Conservation (phyloP, 2,113 vertebrate genomes). For the Pogonocichla stellata region DNA sequence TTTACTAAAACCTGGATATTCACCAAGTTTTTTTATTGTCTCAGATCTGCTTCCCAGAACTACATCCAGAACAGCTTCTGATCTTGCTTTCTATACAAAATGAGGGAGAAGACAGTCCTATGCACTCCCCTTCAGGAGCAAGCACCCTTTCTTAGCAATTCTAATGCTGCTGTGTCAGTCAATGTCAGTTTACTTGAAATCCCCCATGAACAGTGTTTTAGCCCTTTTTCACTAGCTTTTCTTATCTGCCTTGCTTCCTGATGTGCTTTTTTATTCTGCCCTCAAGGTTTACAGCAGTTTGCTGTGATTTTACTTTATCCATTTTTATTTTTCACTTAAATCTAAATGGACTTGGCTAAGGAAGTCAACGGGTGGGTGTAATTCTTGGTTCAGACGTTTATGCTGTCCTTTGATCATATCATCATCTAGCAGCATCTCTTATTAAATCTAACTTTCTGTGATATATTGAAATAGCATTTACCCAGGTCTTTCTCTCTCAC, state of each 20-base stretch:
- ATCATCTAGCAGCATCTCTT: constrained; percentile 3
- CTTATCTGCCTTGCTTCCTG: constrained; percentile 48
- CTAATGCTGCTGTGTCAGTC: constrained; percentile 44
- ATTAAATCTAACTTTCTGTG: constrained; percentile 21
- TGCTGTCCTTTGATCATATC: not conserved
- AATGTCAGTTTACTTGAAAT: constrained; percentile 57
- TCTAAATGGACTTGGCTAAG: constrained; percentile 6
- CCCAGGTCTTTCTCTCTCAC: not conserved
- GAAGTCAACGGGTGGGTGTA: constrained; percentile 17
- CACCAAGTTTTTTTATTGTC: not conserved
- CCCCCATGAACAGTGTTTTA: constrained; percentile 21
- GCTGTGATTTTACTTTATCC: constrained; percentile 44
- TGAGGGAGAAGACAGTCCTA: not conserved
- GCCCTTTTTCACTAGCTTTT: constrained; percentile 32
- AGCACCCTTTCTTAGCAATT: constrained; percentile 43
- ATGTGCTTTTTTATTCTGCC: constrained; percentile 55
- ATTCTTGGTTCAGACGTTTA: constrained; percentile 31
- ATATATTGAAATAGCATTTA: constrained; percentile 31
- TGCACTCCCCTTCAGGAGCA: not conserved
- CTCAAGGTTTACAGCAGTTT: constrained; percentile 51
- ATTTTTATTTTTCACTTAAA: constrained; percentile 54
- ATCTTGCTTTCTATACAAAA: not conserved
- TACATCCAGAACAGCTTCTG: constrained; percentile 1
- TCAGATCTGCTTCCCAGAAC: not conserved
- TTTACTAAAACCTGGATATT: not conserved